phyloP scores from a whole-genome alignment of 2,113 vertebrate genomes.

The Meriones unguiculatus region DNA sequence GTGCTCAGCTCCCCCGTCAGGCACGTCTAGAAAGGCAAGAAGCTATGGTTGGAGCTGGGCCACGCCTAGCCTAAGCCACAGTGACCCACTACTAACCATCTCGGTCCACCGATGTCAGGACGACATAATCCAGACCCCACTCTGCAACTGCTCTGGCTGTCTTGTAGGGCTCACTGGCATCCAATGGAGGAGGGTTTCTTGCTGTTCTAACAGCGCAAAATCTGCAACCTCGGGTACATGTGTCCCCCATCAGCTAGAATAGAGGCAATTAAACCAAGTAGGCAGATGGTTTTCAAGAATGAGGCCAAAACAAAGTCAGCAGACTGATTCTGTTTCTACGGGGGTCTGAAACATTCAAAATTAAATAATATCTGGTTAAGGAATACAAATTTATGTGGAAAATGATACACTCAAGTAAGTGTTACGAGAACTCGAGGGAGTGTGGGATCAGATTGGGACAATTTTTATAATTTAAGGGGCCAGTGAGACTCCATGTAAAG shows the following conservation, averaged over 20 bases:
- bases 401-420: constrained; percentile 14
- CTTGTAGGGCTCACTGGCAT: constrained; percentile 93
- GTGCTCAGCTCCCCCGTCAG: constrained; percentile 96
- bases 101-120: constrained; percentile 97
- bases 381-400: background rate
- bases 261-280: constrained; percentile 55
- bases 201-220: constrained; percentile 98
- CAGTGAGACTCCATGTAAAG: background rate
- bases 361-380: constrained; percentile 21
- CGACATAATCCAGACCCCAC: constrained; percentile 99
- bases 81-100: constrained; percentile 90
- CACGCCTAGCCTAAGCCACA: background rate
- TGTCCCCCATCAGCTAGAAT: constrained; percentile 97
- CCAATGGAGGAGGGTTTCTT: constrained; percentile 91
- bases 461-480: background rate
- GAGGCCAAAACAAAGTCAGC: background rate
- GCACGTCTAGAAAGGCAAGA: constrained; percentile 89
- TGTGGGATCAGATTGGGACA: too few relatives aligned
- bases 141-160: constrained; percentile 94
- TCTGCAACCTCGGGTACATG: constrained; percentile 97
- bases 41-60: background rate
- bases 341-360: constrained; percentile 33
- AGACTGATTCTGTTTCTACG: background rate
- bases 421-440: background rate
- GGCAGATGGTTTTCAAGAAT: background rate